Evolutionary conservation across 53 echinoderm and acorn worm genomes (phyloP).

Genomic region (Echinometra lucunter): DNA sequence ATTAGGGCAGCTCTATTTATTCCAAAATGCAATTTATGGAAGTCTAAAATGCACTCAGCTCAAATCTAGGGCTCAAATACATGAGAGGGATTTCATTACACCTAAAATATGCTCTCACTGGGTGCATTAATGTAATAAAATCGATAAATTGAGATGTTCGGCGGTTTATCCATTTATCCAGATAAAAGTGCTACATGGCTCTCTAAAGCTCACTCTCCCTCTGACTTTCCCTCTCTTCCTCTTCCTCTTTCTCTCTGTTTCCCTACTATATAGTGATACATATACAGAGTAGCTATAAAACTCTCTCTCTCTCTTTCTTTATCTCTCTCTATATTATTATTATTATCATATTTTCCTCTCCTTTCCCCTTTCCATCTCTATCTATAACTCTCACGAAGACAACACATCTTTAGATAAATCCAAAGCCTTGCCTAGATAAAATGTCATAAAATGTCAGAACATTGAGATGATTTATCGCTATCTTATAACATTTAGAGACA

Average conservation of each 20-base stretch:
- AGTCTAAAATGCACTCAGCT: neutral
- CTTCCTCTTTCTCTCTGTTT: neutral
- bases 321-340: neutral
- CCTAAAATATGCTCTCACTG: neutral
- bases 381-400: neutral
- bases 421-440: no score
- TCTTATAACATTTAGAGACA: no score
- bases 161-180: neutral
- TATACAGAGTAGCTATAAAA: no score
- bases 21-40: neutral
- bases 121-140: slow-evolving; percentile 16
- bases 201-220: neutral
- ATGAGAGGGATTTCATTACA: neutral
- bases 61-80: neutral
- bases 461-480: no score
- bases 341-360: neutral
- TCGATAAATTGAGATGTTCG: neutral
- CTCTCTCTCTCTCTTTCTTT: neutral
- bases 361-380: neutral
- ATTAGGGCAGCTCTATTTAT: neutral
- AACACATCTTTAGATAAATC: neutral
- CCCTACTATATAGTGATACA: no score
- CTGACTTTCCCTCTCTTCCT: neutral
- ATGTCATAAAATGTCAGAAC: no score
- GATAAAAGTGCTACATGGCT: neutral